These are phyloP conservation scores for Hemiscyllium ocellatum DNA, from an alignment of 2,113 vertebrate species.

Conservation along the genomic window DNA sequence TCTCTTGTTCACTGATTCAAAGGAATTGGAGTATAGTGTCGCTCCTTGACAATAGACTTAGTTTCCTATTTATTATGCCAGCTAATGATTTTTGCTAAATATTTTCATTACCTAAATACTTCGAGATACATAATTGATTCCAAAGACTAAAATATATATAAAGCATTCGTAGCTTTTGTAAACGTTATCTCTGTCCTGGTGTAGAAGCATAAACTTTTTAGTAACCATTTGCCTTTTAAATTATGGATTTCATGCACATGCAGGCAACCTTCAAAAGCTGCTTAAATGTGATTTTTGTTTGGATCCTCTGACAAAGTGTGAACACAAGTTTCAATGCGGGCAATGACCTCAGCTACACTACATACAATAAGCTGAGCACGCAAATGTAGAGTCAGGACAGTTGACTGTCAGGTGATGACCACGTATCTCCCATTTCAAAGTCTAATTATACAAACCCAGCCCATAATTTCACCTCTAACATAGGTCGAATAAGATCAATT, in stretches of 20 bases:
- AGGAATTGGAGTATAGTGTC: not conserved
- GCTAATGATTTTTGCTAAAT: not conserved
- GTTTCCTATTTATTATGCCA: not conserved
- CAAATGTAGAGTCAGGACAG: not conserved
- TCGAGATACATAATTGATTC: not conserved
- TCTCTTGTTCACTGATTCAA: not conserved
- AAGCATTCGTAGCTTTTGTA: not conserved
- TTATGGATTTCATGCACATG: not conserved
- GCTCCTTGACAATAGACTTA: not conserved
- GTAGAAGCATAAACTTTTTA: not conserved
- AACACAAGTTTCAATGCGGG: not conserved
- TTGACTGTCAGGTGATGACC: not conserved
- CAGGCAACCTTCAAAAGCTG: not conserved
- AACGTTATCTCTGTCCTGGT: not conserved
- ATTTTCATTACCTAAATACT: not conserved
- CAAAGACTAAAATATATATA: not conserved
- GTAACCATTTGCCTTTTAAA: not conserved
- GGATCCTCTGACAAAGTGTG: not conserved
- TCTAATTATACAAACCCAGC: not conserved
- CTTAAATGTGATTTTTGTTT: not conserved
- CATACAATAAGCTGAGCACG: not conserved
- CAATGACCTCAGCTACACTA: not conserved
- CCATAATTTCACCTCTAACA: slow-evolving; percentile 4
- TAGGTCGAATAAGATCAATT: not conserved
- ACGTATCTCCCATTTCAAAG: not conserved